Evolutionary conservation across 92 coral and sea anemone species (phyloP), one percentile per base, ranked within the genome.

Genomic region (Metridium senile): DNA sequence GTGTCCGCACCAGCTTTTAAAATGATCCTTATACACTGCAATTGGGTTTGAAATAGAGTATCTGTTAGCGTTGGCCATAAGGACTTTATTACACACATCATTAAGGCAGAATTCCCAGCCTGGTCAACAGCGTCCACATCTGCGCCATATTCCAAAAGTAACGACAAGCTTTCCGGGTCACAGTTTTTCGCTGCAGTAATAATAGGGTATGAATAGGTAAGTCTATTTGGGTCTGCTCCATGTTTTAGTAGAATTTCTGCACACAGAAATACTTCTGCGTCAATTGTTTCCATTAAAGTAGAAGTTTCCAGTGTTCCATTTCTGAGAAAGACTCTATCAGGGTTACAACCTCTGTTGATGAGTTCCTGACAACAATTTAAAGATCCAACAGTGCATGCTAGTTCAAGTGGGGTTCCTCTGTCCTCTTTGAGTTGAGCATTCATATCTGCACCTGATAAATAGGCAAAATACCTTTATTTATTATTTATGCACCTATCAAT

Each of bases 161-260:
- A 56, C 34, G 82, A 63, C 39, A 82, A 9, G 18, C 86, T 73
- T 11, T 85, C 88, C 19, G 72, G 72, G 19, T 81, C 82, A 0
- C 82, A 82, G 49, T 82, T 75, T 72, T 83, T 93, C 39, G 91
- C 90, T 25, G 88, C 93, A 49, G 81, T 75, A 45, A 91, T 89
- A 0, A 91, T 73, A 1, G 97, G 97, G n/a, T 90, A 85, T 1
- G 97, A 80, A 63, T 89, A 91, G 0, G 86, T 82, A 0, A 84
- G 85, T 43, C 68, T 75, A 34, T 91, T 89, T 10, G 82, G 71
- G 58, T 91, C 91, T 1, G 91, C 97, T 11, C 91, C 97, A 39
- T 78, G 53, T 34, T 82, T 84, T 0, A 86, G 86, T 23, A 91
- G 77, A 75, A 85, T 76, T 67, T 79, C 75, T 11, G 66, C 88